Conservation (phyloP, 2,797 vertebrate species). For the Capromys pilorides region DNA sequence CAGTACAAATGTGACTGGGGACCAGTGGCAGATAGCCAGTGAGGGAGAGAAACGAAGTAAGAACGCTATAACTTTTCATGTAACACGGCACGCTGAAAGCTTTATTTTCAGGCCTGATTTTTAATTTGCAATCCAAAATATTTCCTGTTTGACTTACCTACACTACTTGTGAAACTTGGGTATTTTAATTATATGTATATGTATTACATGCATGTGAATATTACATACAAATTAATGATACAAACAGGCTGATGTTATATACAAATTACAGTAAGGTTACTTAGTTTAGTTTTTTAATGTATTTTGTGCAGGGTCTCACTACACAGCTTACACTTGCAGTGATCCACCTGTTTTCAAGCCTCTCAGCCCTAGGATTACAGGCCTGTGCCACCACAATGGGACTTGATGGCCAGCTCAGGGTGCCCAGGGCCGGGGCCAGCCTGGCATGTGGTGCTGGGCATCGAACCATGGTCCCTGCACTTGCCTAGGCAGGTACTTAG, state of each 20-base stretch:
- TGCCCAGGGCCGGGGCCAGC: no score
- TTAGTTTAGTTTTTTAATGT: no score
- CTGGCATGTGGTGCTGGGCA: no score
- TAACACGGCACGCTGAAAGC: neutral
- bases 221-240: neutral
- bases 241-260: neutral
- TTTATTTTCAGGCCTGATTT: neutral
- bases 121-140: neutral
- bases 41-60: neutral
- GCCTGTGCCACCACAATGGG: no score
- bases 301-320: no score
- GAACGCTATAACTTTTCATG: neutral
- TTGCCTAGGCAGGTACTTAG: no score
- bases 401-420: no score
- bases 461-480: no score
- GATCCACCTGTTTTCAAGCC: no score
- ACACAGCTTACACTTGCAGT: no score
- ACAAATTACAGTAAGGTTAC: neutral
- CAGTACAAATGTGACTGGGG: neutral
- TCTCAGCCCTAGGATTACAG: no score
- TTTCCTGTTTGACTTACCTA: neutral
- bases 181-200: neutral
- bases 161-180: neutral
- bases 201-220: neutral
- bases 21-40: neutral